Conservation (phyloP, 2,888 invertebrate genomes). For the Spilosoma lubricipeda region DNA sequence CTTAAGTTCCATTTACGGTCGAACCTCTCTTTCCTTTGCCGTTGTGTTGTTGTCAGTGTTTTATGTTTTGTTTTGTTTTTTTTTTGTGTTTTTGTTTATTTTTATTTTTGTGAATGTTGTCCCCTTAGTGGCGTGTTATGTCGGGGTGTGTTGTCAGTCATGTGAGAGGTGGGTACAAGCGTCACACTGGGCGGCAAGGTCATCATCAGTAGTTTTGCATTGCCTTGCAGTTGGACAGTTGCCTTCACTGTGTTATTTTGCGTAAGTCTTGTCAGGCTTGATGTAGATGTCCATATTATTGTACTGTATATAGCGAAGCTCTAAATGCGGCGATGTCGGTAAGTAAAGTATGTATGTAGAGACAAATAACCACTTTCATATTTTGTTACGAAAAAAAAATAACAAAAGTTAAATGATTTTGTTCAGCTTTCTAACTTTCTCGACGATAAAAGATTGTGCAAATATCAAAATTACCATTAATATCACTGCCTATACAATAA, state of each 20-base stretch:
- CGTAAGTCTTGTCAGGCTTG: conserved; percentile 82
- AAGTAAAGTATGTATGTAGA: conserved; percentile 71
- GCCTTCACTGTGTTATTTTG: conserved; percentile 82
- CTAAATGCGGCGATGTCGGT: conserved; percentile 64
- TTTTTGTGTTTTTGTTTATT: conserved; percentile 62
- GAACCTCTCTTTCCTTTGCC: conserved; percentile 77
- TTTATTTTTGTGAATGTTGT: conserved; percentile 78
- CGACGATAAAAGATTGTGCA: conserved; percentile 72
- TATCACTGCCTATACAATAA: conserved; percentile 1
- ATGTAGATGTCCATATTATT: conserved; percentile 74
- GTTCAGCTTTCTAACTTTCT: conserved; percentile 75
- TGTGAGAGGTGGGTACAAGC: conserved; percentile 78
- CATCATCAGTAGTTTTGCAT: conserved; percentile 72
- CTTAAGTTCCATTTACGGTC: conserved; percentile 64
- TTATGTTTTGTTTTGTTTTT: conserved; percentile 61
- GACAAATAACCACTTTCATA: conserved; percentile 53
- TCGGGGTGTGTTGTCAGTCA: conserved; percentile 74
- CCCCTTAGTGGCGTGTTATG: conserved; percentile 70
- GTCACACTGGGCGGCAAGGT: conserved; percentile 73
- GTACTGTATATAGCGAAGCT: conserved; percentile 71
- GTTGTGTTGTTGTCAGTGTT: conserved; percentile 81
- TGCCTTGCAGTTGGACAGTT: conserved; percentile 72
- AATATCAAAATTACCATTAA: conserved; percentile 52
- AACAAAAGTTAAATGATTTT: conserved; percentile 59
- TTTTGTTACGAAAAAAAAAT: conserved; percentile 19